Base-by-base conservation (phyloP, 2,113 vertebrate species). In the Mirounga angustirostris region DNA sequence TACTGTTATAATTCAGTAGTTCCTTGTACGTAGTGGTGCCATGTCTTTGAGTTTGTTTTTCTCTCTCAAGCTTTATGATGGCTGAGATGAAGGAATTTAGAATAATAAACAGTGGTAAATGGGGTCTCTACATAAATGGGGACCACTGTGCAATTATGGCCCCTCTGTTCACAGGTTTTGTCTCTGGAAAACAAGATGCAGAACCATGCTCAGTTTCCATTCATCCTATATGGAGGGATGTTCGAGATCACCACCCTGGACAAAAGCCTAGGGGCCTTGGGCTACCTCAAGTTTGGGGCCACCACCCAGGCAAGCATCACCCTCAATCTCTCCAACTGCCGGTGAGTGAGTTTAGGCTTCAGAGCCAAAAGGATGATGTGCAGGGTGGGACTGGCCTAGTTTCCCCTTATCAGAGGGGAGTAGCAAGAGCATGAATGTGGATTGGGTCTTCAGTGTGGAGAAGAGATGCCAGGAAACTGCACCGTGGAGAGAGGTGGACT, bases 121-220 rank as follows among this genome's bases (percentile, higher is more conserved):
- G 18, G 50, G 61, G 19, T 91, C 46, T 16, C 50, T 24, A 73
- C 43, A 26, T 63, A 83, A 40, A 15, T 59, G 65, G 59, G 26
- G 43, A 36, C 54, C 61, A 52, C 90, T 61, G 36, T 79, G 46
- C 80, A 30, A 83, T 65, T 67, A 58, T 40, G 65, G 14, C 22
- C 43, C 11, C 24, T 90, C 73, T 12, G 2, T 86, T 85, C 4
- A 0, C 40, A 99, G 99, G 99, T 99, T 40, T 99, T 99, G 33
- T 99, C 99, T 11, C 98, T 99, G 94, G 99, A 99, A 98, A 99
- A 99, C 95, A 99, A 99, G 98, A 99, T 99, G 99, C 99, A 99
- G 97, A 98, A 98, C 22, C 99, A 99, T 0, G 96, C 97, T 89
- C 98, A 98, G 9, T 99, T 99, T 98, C 97, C 98, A 8, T 13